phyloP scores from a whole-genome alignment of 2,888 invertebrate genomes.

The Bellardia pandia region DNA sequence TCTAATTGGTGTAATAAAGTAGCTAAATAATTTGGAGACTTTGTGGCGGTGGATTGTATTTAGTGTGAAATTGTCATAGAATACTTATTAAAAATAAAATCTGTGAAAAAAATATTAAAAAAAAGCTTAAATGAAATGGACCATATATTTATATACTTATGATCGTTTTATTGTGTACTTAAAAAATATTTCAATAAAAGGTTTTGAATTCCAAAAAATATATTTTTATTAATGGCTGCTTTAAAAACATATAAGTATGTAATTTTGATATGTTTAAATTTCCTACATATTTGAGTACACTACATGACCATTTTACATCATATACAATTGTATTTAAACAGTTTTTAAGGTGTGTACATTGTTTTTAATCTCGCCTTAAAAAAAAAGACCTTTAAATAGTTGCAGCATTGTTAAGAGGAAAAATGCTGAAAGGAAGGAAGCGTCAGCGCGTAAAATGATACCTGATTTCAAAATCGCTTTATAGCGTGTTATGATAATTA shows the following conservation, averaged over 20 bases:
- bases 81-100: no score
- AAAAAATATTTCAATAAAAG: no score
- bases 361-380: slow-evolving; percentile 12
- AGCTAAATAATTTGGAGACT: no score
- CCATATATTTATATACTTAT: no score
- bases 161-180: no score
- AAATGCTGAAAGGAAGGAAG: slow-evolving; percentile 53
- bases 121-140: no score
- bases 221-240: background rate
- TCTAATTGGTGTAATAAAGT: no score
- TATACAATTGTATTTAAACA: background rate
- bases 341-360: background rate
- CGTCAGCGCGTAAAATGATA: slow-evolving; percentile 65
- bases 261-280: background rate
- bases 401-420: slow-evolving; percentile 12
- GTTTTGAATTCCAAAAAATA: no score
- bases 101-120: no score
- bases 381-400: background rate
- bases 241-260: background rate
- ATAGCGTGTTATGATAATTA: slow-evolving; percentile 59
- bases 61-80: no score
- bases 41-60: no score
- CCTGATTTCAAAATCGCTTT: slow-evolving; percentile 56
- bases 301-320: background rate
- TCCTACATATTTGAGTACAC: background rate